These are phyloP conservation scores for Protophormia terraenovae DNA, from an alignment of 2,888 invertebrate genomes.

Conservation along the genomic window DNA sequence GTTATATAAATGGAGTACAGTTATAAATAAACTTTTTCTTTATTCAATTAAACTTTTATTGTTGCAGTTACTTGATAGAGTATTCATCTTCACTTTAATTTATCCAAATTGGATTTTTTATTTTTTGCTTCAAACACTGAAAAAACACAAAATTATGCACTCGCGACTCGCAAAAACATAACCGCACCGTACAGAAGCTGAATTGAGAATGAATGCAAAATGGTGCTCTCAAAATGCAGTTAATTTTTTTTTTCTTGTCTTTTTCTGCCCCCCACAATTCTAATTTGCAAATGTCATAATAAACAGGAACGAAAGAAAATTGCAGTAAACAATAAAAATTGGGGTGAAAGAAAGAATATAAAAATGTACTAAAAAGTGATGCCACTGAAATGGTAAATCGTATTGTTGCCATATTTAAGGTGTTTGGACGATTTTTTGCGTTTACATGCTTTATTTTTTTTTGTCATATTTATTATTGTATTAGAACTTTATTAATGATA, in stretches of 20 bases:
- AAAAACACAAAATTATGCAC: conserved; percentile 38
- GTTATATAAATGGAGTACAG: conserved; percentile 42
- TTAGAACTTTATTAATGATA: too few species aligned
- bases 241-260: neutral
- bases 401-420: neutral
- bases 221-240: conserved; percentile 56
- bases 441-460: too few species aligned
- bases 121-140: neutral
- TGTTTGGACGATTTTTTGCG: neutral
- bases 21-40: conserved; percentile 14
- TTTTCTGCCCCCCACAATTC: conserved; percentile 1
- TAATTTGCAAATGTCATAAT: conserved; percentile 41
- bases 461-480: neutral
- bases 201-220: conserved; percentile 63
- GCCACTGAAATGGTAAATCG: neutral
- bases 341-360: neutral
- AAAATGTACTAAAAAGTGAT: conserved; percentile 33
- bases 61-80: conserved; percentile 22
- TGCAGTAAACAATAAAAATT: conserved; percentile 22
- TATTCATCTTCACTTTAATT: conserved; percentile 52
- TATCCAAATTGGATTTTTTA: conserved; percentile 45
- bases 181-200: conserved; percentile 57
- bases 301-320: conserved; percentile 2
- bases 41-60: conserved; percentile 36
- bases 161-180: conserved; percentile 2